A percentile compares a stretch with the other conserved stretches of the same genome.
These are phyloP conservation scores for Tachystola acroxantha DNA, from an alignment of 2,888 invertebrate genomes.

Conservation along the genomic window DNA sequence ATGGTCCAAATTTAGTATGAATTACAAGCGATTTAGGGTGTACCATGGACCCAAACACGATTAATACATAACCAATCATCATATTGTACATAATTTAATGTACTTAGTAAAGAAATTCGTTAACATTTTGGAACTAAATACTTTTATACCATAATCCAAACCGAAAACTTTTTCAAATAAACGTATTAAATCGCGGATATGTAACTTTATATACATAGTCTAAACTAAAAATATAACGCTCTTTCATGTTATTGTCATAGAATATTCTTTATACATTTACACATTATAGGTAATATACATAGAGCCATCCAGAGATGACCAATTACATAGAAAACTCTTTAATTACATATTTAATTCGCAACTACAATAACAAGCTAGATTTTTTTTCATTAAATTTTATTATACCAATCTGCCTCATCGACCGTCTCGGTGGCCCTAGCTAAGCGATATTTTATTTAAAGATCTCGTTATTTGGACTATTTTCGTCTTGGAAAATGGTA, in stretches of 20 bases:
- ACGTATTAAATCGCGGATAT: neutral
- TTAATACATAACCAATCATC: conserved; percentile 29
- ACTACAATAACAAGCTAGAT: conserved; percentile 1
- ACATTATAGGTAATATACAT: conserved; percentile 8
- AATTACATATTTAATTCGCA: neutral
- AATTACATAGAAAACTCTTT: neutral
- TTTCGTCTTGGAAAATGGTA: conserved; percentile 60
- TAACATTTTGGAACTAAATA: conserved; percentile 21
- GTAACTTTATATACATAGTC: conserved; percentile 7
- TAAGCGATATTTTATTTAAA: neutral
- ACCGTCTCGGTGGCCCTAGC: neutral
- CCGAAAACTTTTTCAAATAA: conserved; percentile 26
- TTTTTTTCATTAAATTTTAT: neutral
- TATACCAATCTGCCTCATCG: neutral
- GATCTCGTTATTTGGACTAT: neutral
- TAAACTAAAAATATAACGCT: conserved; percentile 16
- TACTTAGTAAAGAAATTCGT: conserved; percentile 18
- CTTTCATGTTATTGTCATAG: conserved; percentile 39
- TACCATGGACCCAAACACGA: conserved; percentile 29
- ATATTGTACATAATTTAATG: conserved; percentile 10
- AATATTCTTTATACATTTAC: conserved; percentile 24
- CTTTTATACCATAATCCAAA: conserved; percentile 53
- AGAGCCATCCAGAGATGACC: neutral
- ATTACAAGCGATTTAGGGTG: no score
- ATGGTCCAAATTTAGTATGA: conserved; percentile 61